Evolutionary conservation across 1,140 invertebrate species (phyloP).

Genomic region (Platyscapa corneri): DNA sequence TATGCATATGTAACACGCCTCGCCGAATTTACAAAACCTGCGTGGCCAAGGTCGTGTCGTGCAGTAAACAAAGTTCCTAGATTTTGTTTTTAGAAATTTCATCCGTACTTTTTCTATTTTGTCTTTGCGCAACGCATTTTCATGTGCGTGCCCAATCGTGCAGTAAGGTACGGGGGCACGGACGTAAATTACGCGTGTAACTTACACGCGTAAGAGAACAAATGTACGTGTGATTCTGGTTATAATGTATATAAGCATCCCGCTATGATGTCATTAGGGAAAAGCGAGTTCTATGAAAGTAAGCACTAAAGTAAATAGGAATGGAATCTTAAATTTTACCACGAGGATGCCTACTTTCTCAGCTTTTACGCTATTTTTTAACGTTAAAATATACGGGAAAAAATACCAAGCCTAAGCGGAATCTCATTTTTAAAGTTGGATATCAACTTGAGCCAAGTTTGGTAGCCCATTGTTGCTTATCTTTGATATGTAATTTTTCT

Average conservation of each 20-base stretch:
- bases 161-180: neutral
- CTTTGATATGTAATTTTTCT: too few relatives aligned
- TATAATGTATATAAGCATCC: neutral
- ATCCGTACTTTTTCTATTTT: neutral
- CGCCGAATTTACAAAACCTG: neutral
- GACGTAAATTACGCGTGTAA: neutral
- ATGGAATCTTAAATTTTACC: neutral
- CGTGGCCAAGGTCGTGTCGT: neutral
- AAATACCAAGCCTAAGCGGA: too few relatives aligned
- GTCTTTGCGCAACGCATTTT: neutral
- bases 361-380: neutral
- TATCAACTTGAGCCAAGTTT: too few relatives aligned
- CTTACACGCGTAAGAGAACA: neutral
- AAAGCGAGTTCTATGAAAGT: neutral
- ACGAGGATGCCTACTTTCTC: neutral
- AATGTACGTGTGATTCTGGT: neutral
- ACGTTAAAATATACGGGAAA: too few relatives aligned
- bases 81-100: neutral
- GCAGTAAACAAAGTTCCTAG: neutral
- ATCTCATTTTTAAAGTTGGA: too few relatives aligned
- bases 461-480: too few relatives aligned
- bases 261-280: slow-evolving; percentile 39
- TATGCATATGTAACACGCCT: neutral
- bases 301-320: slow-evolving; percentile 5
- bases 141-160: neutral